Evolutionary conservation across 2,797 vertebrate genomes (phyloP), one percentile per base, ranked within the genome.

Genomic region (Chloroceryle amazona): DNA sequence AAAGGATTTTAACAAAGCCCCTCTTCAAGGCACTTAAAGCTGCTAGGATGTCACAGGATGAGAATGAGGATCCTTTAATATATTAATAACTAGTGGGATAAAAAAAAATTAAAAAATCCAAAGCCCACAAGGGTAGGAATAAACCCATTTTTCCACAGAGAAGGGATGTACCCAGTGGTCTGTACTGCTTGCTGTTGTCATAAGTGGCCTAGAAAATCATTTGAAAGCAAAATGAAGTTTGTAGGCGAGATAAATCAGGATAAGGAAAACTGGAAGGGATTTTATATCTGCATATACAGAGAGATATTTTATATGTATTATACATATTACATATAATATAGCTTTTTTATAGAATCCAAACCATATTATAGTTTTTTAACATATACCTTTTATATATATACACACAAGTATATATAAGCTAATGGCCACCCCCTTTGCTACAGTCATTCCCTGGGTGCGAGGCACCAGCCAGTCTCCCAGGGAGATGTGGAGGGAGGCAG

Each of bases 31-130:
- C 86, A 82, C 67, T 89, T 82, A 89, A 60, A 82, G 84, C 84
- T 25, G 9, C 81, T 68, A 76, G 46, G n/a, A 55, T 89, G 37
- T 68, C 74, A 70, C 62, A 70, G 62, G 62, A 84, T 51, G 52
- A 93, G 47, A 83, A 5, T 16, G 18, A 90, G 21, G n/a, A 93
- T 93, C 78, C 41, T 92, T 93, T 95, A 92, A 95, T 60, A 28
- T 67, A 80, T 85, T 85, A 85, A 54, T 85, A 92, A 87, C 51
- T 28, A 66, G 25, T 62, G 12, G 17, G 67, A 89, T 90, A 37
- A 37, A 37, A 37, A 37, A 37, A 37, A 37, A 37, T 26, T 87
- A 82, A 89, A 23, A 72, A 31, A 4, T 0, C 6, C 37, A 13
- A 81, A 81, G 4, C 61, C 18, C 42, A 29, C 20, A 51, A 65